Percentiles rank a stretch among this genome's conserved stretches.
Conservation (phyloP, 2,888 invertebrate genomes). For the Baronia brevicornis region DNA sequence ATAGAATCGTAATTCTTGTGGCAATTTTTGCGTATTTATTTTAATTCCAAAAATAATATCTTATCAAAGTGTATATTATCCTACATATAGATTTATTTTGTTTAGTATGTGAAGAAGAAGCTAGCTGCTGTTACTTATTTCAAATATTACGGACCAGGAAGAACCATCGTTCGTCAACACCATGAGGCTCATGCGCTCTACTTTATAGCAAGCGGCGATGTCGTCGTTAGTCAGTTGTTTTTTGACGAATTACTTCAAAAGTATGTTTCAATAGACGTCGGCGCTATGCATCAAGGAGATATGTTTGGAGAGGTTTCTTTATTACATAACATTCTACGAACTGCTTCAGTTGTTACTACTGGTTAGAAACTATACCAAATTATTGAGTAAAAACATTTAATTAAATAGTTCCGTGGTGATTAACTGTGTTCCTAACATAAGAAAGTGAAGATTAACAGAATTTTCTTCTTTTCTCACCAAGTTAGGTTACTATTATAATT, state of each 20-base stretch:
- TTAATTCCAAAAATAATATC: no score
- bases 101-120: conserved; percentile 74
- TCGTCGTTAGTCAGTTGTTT: conserved; percentile 61
- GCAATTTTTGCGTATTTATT: no score
- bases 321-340: conserved; percentile 75
- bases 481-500: no score
- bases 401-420: no score
- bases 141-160: conserved; percentile 74
- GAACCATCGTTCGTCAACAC: conserved; percentile 77
- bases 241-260: conserved; percentile 69
- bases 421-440: no score
- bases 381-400: conserved; percentile 5
- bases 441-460: no score
- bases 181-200: conserved; percentile 77
- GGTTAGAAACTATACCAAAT: conserved; percentile 43
- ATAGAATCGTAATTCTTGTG: no score
- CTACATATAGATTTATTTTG: conserved; percentile 1
- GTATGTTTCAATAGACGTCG: conserved; percentile 60
- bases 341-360: conserved; percentile 75
- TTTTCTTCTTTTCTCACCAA: not conserved
- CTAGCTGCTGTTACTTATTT: conserved; percentile 78
- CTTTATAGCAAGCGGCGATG: conserved; percentile 78
- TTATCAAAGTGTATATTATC: no score
- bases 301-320: conserved; percentile 81
- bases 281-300: conserved; percentile 72